A percentile compares a stretch with the other conserved stretches of the same genome.
These are phyloP conservation scores for Odontesthes bonariensis DNA, from an alignment of 2,113 vertebrate genomes.

Conservation along the genomic window DNA sequence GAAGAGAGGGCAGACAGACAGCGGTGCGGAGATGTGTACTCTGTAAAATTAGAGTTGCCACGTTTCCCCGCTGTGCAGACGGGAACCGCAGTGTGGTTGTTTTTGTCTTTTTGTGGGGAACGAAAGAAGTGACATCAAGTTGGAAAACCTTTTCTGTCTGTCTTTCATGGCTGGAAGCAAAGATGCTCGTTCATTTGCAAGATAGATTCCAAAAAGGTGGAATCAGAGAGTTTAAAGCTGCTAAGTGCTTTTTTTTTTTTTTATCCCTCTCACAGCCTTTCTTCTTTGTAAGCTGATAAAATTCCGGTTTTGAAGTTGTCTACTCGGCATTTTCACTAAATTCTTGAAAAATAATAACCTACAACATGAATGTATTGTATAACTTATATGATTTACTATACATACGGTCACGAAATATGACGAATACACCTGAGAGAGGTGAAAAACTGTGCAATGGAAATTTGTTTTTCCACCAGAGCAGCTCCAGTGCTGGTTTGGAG, in stretches of 20 bases:
- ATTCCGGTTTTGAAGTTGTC: not conserved
- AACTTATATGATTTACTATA: no score
- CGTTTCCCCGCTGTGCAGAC: constrained; percentile 7
- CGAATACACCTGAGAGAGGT: no score
- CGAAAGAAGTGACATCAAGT: constrained; percentile 1
- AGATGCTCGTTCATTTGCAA: not conserved
- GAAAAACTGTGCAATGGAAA: no score
- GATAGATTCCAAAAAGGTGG: not conserved
- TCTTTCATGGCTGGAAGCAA: not conserved
- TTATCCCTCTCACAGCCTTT: no score
- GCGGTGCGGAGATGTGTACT: constrained; percentile 12
- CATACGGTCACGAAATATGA: no score
- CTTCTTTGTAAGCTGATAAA: not conserved
- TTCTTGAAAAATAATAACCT: no score
- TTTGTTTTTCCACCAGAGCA: no score
- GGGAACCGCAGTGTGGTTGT: not conserved
- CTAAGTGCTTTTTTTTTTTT: not conserved
- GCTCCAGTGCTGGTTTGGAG: no score
- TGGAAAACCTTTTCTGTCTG: not conserved
- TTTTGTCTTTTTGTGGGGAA: constrained; percentile 1
- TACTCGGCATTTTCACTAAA: not conserved
- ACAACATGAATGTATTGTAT: no score
- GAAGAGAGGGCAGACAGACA: not conserved
- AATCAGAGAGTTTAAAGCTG: not conserved
- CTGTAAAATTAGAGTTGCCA: constrained; percentile 14